Base-by-base conservation (phyloP, 1,140 invertebrate species). In the Venustaconcha ellipsiformis region DNA sequence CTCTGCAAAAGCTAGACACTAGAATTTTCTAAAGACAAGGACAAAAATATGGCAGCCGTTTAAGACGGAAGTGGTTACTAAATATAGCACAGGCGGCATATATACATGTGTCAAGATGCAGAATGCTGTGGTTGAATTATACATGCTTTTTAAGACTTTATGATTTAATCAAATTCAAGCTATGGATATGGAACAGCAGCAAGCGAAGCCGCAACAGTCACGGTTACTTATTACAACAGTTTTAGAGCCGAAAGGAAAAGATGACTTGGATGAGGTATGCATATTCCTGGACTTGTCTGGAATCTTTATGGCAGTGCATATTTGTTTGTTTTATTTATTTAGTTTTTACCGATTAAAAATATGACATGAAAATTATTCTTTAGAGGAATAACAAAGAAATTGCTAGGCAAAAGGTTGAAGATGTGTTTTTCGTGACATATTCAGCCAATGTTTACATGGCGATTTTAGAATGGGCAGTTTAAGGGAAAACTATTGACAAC, bases 181-280 rank as follows among this genome's bases (percentile, higher is more conserved):
- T 67, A 48, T n/a, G 56, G 18, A 14, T 62, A 55, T 71, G n/a
- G 48, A 60, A 48, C 20, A 67, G 26, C 18, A 58, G 65, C 59
- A 57, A 67, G 62, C 57, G 56, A 78, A 62, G 63, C 62, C 48
- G 48, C 17, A 57, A 67, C 14, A 65, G 58, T 65, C 75, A 58
- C 70, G 74, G 72, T 62, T 80, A 30, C 60, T 80, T 17, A 60
- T 69, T 13, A 17, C 71, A 60, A 76, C 62, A 62, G 63, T 74
- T 1, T 77, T 76, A 20, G 74, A 77, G 63, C 26, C 60, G 18
- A 80, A 70, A 48, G 37, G 37, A 48, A 48, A 48, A 48, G 37
- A 80, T 66, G 74, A 76, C n/a, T 60, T 80, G 11, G 74, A 80
- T 73, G 74, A 80, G 74, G 74, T 76, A 55, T 48, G 37, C 37